Percentiles rank a stretch among this genome's conserved stretches.
Evolutionary conservation across 2,797 vertebrate genomes (phyloP).

Genomic region (Rhinoraja longicauda): DNA sequence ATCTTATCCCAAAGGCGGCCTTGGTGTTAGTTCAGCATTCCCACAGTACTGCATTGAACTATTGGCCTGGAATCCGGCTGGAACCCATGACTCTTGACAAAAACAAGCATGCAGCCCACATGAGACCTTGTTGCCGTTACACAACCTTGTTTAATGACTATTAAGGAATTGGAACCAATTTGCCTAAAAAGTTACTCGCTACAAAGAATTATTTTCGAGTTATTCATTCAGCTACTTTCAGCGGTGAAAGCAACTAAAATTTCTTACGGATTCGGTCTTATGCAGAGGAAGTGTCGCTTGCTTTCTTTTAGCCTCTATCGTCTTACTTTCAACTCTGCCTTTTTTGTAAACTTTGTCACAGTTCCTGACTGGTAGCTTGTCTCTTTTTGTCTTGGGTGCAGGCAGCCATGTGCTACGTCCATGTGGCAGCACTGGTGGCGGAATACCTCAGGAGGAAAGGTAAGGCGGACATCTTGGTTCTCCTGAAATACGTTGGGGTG

Average conservation of each 20-base stretch:
- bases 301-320: too few relatives aligned
- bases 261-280: too few relatives aligned
- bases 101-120: neutral
- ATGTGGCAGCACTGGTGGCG: constrained; percentile 91
- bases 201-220: neutral
- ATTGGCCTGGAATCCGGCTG: neutral
- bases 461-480: constrained; percentile 45
- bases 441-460: constrained; percentile 95
- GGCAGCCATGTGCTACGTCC: constrained; percentile 96
- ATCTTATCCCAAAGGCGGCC: neutral
- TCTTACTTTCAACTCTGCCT: too few relatives aligned
- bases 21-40: neutral
- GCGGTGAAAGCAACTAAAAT: too few relatives aligned
- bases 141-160: neutral
- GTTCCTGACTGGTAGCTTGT: neutral
- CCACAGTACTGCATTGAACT: neutral
- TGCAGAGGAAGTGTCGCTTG: too few relatives aligned
- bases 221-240: neutral
- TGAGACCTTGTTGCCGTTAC: neutral
- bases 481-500: neutral
- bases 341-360: neutral
- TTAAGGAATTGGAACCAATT: too few relatives aligned
- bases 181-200: too few relatives aligned
- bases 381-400: constrained; percentile 48
- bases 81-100: too few relatives aligned